These are phyloP conservation scores for Lonchura striata DNA, from an alignment of 2,113 vertebrate species.

Conservation along the genomic window DNA sequence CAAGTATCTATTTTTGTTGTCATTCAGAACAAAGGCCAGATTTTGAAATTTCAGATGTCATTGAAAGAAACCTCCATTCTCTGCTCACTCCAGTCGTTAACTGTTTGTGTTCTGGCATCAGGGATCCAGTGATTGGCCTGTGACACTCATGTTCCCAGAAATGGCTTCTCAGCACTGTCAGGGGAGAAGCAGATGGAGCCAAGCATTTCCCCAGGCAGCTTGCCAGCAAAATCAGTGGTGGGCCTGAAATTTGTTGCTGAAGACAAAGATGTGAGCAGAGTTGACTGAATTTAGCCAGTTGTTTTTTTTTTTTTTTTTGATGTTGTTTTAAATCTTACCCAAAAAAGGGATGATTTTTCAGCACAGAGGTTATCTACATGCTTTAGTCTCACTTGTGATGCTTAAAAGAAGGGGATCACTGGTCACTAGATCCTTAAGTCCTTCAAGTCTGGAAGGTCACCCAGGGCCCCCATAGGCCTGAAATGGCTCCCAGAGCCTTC, in stretches of 20 bases:
- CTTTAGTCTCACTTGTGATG: background rate
- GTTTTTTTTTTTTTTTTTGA: background rate
- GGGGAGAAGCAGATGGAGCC: background rate
- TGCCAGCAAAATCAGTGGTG: background rate
- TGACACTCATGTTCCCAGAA: background rate
- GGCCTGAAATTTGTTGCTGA: background rate
- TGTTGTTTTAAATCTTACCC: background rate
- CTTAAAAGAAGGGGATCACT: background rate
- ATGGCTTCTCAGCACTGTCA: background rate
- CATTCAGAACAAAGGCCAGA: background rate
- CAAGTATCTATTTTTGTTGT: background rate
- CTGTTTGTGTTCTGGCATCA: rapidly evolving
- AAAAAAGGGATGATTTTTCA: background rate
- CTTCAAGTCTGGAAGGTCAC: background rate
- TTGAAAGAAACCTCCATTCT: background rate
- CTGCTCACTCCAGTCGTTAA: background rate
- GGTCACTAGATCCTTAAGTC: background rate
- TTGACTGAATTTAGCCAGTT: background rate
- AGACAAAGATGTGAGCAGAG: background rate
- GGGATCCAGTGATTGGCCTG: background rate
- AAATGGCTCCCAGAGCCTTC: background rate
- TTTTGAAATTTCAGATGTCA: constrained; percentile 12
- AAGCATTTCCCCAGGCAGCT: background rate
- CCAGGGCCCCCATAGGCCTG: background rate
- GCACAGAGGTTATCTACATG: background rate